Conservation (phyloP, 1,140 invertebrate genomes). For the Bombus sylvicola region DNA sequence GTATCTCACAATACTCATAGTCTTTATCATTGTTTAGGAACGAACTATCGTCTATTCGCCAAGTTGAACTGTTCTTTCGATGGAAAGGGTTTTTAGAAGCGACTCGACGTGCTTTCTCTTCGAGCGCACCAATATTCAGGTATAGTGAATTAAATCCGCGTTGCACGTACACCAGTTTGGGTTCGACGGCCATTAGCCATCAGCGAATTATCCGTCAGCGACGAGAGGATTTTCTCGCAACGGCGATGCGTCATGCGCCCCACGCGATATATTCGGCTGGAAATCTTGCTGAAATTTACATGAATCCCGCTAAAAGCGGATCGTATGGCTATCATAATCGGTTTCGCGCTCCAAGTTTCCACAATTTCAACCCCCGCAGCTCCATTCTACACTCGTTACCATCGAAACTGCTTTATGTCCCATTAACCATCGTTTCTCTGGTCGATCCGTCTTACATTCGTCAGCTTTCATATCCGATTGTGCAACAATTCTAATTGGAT, state of each 20-base stretch:
- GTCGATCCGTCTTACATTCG: neutral
- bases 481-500: too few relatives aligned
- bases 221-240: slow-evolving; percentile 60
- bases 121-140: slow-evolving; percentile 41
- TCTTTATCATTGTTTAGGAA: neutral
- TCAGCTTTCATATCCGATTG: too few relatives aligned
- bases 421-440: neutral
- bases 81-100: too few relatives aligned
- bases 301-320: slow-evolving; percentile 52
- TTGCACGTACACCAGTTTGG: slow-evolving; percentile 38
- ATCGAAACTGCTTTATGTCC: neutral
- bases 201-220: slow-evolving; percentile 59
- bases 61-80: neutral
- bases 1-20: neutral
- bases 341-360: slow-evolving; percentile 20
- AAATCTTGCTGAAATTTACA: slow-evolving; percentile 68
- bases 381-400: neutral
- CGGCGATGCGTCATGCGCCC: neutral
- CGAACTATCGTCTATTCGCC: neutral
- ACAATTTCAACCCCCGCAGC: neutral
- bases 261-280: slow-evolving; percentile 52
- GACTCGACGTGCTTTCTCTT: slow-evolving; percentile 37
- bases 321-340: slow-evolving; percentile 51
- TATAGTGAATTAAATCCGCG: slow-evolving; percentile 62
- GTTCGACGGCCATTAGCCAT: slow-evolving; percentile 63